Percentiles rank a stretch among this genome's conserved stretches.
phyloP scores from a whole-genome alignment of 2,797 vertebrate species.

The Notolepis coatsorum region DNA sequence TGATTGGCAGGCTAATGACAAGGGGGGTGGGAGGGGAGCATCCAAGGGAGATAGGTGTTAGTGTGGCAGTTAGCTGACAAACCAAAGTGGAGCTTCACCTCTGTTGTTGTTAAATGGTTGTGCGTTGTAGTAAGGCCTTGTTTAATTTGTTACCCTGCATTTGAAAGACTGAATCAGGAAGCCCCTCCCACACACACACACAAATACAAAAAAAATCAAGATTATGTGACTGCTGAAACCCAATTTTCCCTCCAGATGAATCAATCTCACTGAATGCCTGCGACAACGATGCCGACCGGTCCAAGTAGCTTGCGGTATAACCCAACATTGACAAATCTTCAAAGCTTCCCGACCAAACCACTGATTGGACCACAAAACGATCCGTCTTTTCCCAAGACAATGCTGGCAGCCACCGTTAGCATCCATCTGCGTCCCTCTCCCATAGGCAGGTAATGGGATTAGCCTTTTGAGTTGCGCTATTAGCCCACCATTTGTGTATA shows the following conservation, averaged over 20 bases:
- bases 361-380: constrained; percentile 65
- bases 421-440: constrained; percentile 72
- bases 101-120: constrained; percentile 28
- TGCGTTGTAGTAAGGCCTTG: neutral
- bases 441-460: constrained; percentile 72
- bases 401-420: constrained; percentile 39
- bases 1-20: constrained; percentile 83
- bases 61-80: constrained; percentile 59
- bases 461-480: constrained; percentile 65
- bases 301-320: constrained; percentile 47
- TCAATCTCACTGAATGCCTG: constrained; percentile 60
- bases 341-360: constrained; percentile 56
- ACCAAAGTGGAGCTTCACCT: constrained; percentile 33
- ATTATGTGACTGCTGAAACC: constrained; percentile 61
- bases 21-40: constrained; percentile 43
- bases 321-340: constrained; percentile 67
- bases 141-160: constrained; percentile 28
- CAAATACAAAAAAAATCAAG: constrained; percentile 40
- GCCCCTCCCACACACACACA: no score
- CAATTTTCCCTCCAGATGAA: constrained; percentile 56
- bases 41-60: constrained; percentile 56
- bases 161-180: constrained; percentile 40
- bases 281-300: constrained; percentile 56
- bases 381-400: constrained; percentile 60
- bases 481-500: constrained; percentile 46